Conservation (phyloP, 2,888 invertebrate genomes). For the Ophion costatus region DNA sequence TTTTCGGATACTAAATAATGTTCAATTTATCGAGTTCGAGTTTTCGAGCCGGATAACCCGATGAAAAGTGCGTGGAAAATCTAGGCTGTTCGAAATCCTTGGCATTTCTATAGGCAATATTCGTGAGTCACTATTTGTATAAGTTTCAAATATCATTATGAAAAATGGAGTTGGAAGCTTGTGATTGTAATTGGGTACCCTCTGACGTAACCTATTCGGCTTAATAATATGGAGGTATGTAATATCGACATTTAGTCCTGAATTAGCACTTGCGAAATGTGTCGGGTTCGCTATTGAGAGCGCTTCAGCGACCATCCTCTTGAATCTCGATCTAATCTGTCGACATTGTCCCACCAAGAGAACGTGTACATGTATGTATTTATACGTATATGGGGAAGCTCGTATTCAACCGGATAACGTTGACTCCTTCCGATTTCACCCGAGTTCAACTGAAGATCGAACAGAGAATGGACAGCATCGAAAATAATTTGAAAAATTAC, state of each 20-base stretch:
- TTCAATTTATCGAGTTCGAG: background rate
- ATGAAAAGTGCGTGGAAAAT: background rate
- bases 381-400: background rate
- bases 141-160: background rate
- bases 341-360: constrained; percentile 51
- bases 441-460: too few species aligned
- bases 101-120: background rate
- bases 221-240: background rate
- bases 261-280: constrained; percentile 48
- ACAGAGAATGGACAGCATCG: too few species aligned
- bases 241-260: background rate
- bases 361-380: constrained; percentile 6
- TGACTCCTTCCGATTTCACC: too few species aligned
- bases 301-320: constrained; percentile 48
- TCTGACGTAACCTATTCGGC: background rate
- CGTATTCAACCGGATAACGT: too few species aligned
- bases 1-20: background rate
- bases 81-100: background rate
- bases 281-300: constrained; percentile 9
- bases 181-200: background rate
- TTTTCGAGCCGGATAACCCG: background rate
- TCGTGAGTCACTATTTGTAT: background rate
- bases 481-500: too few species aligned
- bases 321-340: constrained; percentile 57
- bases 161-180: background rate